phyloP scores from a whole-genome alignment of 2,888 invertebrate genomes.

The Tanytarsus gracilentus region DNA sequence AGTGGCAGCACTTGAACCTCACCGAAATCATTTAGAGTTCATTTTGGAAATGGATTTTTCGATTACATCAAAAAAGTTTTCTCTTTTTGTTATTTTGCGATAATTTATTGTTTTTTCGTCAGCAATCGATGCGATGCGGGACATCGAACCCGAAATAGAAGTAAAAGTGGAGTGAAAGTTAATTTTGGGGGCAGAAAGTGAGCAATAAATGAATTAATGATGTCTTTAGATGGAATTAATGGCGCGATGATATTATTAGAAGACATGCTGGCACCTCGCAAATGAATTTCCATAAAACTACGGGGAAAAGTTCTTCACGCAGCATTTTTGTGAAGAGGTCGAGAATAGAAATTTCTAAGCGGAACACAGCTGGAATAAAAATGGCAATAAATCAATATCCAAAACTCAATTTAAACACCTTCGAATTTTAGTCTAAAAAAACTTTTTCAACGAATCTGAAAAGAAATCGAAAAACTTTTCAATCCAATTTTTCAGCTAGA shows the following conservation, averaged over 20 bases:
- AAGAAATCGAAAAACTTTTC: neutral
- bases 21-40: neutral
- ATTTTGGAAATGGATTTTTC: conserved; percentile 15
- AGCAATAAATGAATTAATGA: conserved; percentile 27
- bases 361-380: neutral
- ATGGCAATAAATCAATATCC: conserved; percentile 10
- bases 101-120: conserved; percentile 24
- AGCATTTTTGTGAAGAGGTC: too few species aligned
- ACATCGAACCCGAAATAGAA: conserved; percentile 6
- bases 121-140: conserved; percentile 5
- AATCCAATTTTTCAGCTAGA: neutral
- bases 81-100: neutral
- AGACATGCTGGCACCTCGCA: neutral
- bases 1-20: neutral
- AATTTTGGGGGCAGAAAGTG: conserved; percentile 15
- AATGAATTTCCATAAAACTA: neutral
- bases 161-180: neutral
- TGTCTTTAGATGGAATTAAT: conserved; percentile 25
- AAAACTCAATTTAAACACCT: conserved; percentile 5
- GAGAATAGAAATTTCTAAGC: neutral
- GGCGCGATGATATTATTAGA: conserved; percentile 8
- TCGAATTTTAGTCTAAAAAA: conserved; percentile 10
- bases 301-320: neutral
- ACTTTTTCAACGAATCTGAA: neutral
- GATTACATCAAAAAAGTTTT: conserved; percentile 1